Base-by-base conservation (phyloP, 2,888 invertebrate genomes). In the Agrilus mali region DNA sequence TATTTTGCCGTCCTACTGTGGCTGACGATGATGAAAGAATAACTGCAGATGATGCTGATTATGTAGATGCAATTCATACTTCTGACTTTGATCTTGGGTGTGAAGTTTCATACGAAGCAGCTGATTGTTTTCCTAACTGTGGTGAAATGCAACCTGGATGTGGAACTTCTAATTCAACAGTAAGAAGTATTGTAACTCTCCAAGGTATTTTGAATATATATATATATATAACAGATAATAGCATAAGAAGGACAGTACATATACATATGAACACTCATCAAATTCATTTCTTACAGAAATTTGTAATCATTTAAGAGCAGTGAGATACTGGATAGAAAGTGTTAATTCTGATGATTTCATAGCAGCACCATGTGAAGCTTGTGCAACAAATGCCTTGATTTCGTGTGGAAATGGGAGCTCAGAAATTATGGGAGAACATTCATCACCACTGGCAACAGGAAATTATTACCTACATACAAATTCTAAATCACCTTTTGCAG, bases 61-160 rank as follows among this genome's bases (percentile, higher is more conserved):
- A 44, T 33, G 47, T 47, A 12, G 47, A 47, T 16, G 47, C 45
- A 1, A 34, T 47, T 13, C 47, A 47, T 27, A 47, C 47, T 7
- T 42, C 44, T 32, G n/a, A 41, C 3, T 38, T 33, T 13, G 36
- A 42, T n/a, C 36, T 47, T 8, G 47, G 47, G 8, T 47, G 44
- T 36, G 34, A 27, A 12, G 32, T 35, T 8, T 22, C 41, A 3
- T 45, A 36, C 14, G 42, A 22, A 2, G 36, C 22, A n/a, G 47
- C 44, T 1, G 42, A 47, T 35, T 44, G 45, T 40, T 47, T 38
- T 34, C 34, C 42, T 14, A 40, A 47, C 17, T 40, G 44, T n/a
- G 44, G 44, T 7, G 35, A 44, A 14, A 40, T 45, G 13, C 47
- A 47, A 34, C 39, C 42, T 6, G 44, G 44, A 14, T 47, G 47